Evolutionary conservation across 2,113 vertebrate species (phyloP), one percentile per base, ranked within the genome.

Genomic region (Strigops habroptila): DNA sequence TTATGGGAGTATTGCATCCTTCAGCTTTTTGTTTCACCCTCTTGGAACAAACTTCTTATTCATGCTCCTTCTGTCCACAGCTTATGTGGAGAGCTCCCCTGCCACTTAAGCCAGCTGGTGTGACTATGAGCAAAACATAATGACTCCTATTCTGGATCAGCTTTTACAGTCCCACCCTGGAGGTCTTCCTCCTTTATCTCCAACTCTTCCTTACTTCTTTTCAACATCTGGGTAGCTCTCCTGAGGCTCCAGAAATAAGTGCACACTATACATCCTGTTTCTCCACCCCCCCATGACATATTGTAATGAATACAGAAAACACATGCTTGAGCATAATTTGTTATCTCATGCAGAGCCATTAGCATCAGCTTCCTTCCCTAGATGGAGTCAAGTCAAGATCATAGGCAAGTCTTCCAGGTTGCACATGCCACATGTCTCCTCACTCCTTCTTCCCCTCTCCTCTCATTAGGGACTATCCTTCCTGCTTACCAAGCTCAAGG

Each of bases 171-270:
- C 82, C 81, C 41, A 1, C 84, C 76, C 91, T 91, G 71, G 24
- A 62, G 94, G 86, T 80, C 93, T 25, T 68, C n/a, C 63, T 73
- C 60, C 62, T 67, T 77, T 92, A 96, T 91, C 93, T 88, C 53
- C 48, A 83, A 33, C 63, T 86, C 85, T 85, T 88, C 91, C 62
- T 52, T 13, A 39, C 70, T 77, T 86, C 87, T 94, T 92, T 79
- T 63, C 79, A 84, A 93, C 91, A 95, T 96, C 92, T 95, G 82
- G 82, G 82, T 12, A 76, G 81, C 59, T 94, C 89, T 94, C 86
- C 82, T 23, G 91, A 88, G 96, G 93, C 88, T 94, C 92, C 91
- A 92, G 93, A 89, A 95, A 92, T 84, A 96, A 76, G 49, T 3
- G 27, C 33, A 82, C 44, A 18, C 51, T 67, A 64, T 75, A 81